Conservation (phyloP, 1,140 invertebrate genomes). For the Tetramorium parvispinum region DNA sequence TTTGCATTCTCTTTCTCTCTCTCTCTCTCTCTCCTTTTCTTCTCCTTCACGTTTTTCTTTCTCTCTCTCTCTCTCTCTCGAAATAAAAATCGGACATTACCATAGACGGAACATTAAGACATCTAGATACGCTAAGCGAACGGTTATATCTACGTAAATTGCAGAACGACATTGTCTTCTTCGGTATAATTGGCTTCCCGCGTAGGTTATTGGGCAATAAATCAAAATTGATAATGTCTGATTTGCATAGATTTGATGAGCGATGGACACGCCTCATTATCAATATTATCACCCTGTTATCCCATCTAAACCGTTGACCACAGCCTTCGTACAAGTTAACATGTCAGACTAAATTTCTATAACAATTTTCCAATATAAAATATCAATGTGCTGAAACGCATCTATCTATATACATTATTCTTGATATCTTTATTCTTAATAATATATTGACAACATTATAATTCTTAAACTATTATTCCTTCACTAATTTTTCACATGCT, state of each 20-base stretch:
- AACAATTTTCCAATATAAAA: slow-evolving; percentile 6
- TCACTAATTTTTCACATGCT: neutral
- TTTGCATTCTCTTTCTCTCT: neutral
- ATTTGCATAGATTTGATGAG: slow-evolving; percentile 54
- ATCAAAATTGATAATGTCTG: slow-evolving; percentile 79
- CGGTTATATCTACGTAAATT: slow-evolving; percentile 2
- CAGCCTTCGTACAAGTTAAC: neutral
- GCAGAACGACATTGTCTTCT: slow-evolving; percentile 48
- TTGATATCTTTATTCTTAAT: neutral
- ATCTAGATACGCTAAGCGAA: neutral
- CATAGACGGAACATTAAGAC: slow-evolving; percentile 11
- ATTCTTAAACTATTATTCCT: neutral
- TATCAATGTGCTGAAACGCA: neutral
- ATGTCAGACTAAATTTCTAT: neutral
- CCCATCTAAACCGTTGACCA: slow-evolving; percentile 16
- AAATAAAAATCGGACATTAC: neutral
- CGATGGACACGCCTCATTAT: slow-evolving; percentile 75
- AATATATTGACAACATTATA: neutral
- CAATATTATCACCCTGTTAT: slow-evolving; percentile 76
- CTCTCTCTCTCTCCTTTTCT: neutral
- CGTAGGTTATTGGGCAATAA: slow-evolving; percentile 79
- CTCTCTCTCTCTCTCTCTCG: neutral
- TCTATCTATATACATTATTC: neutral
- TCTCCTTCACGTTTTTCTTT: neutral
- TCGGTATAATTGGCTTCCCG: slow-evolving; percentile 71